Base-by-base conservation (phyloP, 2,113 vertebrate genomes). In the Psammodynastes pulverulentus region DNA sequence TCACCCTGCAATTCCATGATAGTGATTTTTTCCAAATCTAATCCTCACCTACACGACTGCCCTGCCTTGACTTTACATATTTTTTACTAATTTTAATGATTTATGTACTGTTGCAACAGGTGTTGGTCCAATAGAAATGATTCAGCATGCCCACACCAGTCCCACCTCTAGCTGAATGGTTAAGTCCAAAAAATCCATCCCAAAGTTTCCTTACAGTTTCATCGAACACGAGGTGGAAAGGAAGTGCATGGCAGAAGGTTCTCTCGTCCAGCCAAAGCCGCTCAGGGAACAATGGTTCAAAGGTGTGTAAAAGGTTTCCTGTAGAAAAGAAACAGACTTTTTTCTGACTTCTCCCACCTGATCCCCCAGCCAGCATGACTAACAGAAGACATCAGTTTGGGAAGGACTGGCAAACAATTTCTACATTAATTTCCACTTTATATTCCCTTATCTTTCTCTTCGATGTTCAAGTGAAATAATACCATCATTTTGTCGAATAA, bases 191-290 rank as follows among this genome's bases (percentile, higher is more conserved):
- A 1, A 91, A 72, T 45, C 85, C 85, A 86, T 1, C 7, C 88
- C 93, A 86, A 49, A 5, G 19, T 2, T 87, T 23, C 56, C 95
- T 97, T 97, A 98, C 97, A 79, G 96, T 89, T 96, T 97, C 62
- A 23, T 98, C 98, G 96, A 98, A 98, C 67, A 98, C 94, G 21
- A 97, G 93, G 39, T 97, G 97, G 93, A 98, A 98, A 87, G 97
- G 97, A 94, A 98, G 98, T 4, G 95, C 95, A 43, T 95, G 96
- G 93, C 98, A 98, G 94, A 98, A 98, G 3, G 96, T 94, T 93
- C 95, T 96, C 9, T 95, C 96, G 45, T 98, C 97, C 29, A 98
- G 95, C 96, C 96, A 98, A 93, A 98, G 95, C 84, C 87, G 97
- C 53, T 97, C 91, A 0, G 97, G 97, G 94, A 97, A 98, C 91